Evolutionary conservation across 2,797 vertebrate species (phyloP).

Genomic region (Semotilus atromaculatus): DNA sequence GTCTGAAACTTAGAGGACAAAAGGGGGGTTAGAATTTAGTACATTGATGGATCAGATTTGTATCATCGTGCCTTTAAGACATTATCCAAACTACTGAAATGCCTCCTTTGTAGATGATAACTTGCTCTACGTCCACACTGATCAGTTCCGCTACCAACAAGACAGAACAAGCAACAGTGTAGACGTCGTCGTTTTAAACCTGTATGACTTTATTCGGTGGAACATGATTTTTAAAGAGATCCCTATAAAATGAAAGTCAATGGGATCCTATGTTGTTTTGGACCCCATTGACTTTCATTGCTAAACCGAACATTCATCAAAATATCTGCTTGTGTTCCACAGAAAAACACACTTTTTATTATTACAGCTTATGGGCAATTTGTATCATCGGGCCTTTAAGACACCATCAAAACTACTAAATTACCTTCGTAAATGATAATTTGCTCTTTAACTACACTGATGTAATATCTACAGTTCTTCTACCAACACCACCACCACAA

Average conservation of each 20-base stretch:
- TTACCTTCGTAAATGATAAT: constrained; percentile 59
- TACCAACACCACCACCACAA: too few relatives aligned
- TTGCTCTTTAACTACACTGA: constrained; percentile 45
- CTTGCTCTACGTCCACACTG: constrained; percentile 62
- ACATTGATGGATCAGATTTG: constrained; percentile 14
- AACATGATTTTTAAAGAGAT: not conserved
- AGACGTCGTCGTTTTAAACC: constrained; percentile 41
- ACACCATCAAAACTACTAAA: constrained; percentile 58
- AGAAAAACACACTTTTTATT: too few relatives aligned
- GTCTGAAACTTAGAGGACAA: too few relatives aligned
- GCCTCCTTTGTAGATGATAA: constrained; percentile 66
- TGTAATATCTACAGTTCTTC: constrained; percentile 50
- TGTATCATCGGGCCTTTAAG: constrained; percentile 74
- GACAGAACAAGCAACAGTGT: constrained; percentile 55
- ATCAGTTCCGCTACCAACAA: constrained; percentile 51
- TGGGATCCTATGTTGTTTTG: not conserved
- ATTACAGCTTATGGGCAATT: not conserved
- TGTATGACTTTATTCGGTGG: not conserved
- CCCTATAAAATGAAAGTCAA: not conserved
- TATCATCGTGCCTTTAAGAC: constrained; percentile 73
- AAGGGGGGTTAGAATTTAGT: too few relatives aligned
- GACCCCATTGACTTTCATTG: not conserved
- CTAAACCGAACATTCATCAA: not conserved
- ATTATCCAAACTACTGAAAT: constrained; percentile 59
- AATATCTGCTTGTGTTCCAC: not conserved